Base-by-base conservation (phyloP, 2,113 vertebrate genomes). In the Piaya cayana region DNA sequence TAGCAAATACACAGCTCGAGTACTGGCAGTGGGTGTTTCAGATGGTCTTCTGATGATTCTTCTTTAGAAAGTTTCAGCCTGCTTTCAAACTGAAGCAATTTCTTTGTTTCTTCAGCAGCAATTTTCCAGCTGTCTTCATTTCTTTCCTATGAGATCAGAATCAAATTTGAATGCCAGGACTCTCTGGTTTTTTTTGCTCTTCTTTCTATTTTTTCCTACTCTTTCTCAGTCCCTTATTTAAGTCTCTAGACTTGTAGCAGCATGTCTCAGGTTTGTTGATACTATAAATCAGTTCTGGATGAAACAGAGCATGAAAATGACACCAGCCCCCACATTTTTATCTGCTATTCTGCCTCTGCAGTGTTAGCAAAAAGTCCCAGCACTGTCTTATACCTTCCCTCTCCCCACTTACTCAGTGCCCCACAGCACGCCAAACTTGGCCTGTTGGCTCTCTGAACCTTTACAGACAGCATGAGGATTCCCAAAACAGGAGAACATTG, bases 71-170 rank as follows among this genome's bases (percentile, higher is more conserved):
- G 36, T 62, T 92, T 80, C 67, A 86, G 45, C 29, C 39, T 79
- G 22, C 53, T 85, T 69, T 65, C 7, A 7, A 65, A 11, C 53
- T 58, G 58, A 79, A 84, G 27, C n/a, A 85, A 90, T 65, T 85
- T 19, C 36, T 65, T 67, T 63, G 59, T 67, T 70, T 65, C 39
- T 63, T 49, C 45, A 49, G 74, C 39, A 90, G 49, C 58, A 68
- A 34, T 93, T 89, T 85, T 88, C 67, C 79, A 90, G 62, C 62
- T 79, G 72, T 63, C 81, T 93, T 87, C 79, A 63, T 58, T 93
- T 39, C 50, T 77, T 92, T 42, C 90, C 82, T 92, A 26, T 26
- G 79, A 92, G 92, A 37, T 45, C 63, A 92, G 55, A 93, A 88
- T 17, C 37, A 70, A 27, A 59, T 59, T 42, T 39, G 39, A 82